phyloP scores from a whole-genome alignment of 2,113 vertebrate species.

The Daphoenositta chrysoptera region DNA sequence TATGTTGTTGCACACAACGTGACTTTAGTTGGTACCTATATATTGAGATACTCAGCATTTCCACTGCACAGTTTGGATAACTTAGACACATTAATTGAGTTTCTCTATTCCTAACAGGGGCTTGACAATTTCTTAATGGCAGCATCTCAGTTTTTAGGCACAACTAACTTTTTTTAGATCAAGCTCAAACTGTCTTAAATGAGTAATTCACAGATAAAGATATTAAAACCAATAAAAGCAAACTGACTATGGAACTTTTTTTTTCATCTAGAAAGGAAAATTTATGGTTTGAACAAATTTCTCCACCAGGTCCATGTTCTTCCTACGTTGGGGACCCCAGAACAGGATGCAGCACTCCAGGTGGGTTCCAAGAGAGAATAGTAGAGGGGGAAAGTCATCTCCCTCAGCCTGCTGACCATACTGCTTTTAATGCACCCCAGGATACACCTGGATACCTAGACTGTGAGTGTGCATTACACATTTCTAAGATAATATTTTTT shows the following conservation, averaged over 20 bases:
- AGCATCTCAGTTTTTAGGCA: background rate
- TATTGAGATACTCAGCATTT: background rate
- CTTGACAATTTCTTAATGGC: background rate
- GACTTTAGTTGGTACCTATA: background rate
- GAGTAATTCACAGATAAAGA: background rate
- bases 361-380: background rate
- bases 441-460: background rate
- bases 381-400: background rate
- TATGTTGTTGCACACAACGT: background rate
- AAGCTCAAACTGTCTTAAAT: background rate
- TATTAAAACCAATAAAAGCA: background rate
- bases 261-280: background rate
- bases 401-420: background rate
- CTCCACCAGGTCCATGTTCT: background rate
- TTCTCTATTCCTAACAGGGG: background rate
- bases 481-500: background rate
- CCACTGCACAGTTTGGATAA: background rate
- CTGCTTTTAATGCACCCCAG: background rate
- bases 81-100: background rate
- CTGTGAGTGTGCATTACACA: background rate
- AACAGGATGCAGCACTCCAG: background rate
- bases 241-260: background rate
- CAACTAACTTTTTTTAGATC: background rate
- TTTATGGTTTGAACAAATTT: background rate
- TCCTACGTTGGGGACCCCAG: background rate